A percentile compares a stretch with the other conserved stretches of the same genome.
Evolutionary conservation across 2,888 invertebrate genomes (phyloP).

Genomic region (Trachelus tabidus): DNA sequence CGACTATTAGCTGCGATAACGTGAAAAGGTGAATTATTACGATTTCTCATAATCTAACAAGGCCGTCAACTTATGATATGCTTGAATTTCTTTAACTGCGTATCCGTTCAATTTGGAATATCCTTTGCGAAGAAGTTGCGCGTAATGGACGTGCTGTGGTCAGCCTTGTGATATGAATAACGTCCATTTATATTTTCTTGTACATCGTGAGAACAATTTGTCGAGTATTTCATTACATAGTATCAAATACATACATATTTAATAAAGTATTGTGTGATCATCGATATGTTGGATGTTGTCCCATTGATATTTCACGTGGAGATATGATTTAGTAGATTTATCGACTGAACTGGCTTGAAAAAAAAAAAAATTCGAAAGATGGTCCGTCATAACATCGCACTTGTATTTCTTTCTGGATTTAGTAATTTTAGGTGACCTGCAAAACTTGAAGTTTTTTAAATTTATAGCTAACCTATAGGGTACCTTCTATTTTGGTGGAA

Average conservation of each 20-base stretch:
- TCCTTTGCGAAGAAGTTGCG: not conserved
- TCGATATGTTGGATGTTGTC: not conserved
- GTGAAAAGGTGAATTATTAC: slow-evolving; percentile 24
- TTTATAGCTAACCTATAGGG: not conserved
- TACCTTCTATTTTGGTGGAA: not conserved
- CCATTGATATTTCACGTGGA: not conserved
- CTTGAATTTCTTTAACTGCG: not conserved
- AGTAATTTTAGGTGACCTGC: not conserved
- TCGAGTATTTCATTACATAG: not conserved
- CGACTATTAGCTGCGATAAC: slow-evolving; percentile 7
- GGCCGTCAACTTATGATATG: not conserved
- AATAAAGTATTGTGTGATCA: not conserved
- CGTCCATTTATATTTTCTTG: not conserved
- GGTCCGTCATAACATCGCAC: not conserved
- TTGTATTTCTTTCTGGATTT: not conserved
- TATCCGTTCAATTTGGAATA: not conserved
- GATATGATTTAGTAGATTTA: not conserved
- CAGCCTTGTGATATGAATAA: not conserved
- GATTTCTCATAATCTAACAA: not conserved
- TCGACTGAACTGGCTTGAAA: not conserved
- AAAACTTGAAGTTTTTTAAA: not conserved
- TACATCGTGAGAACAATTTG: not conserved
- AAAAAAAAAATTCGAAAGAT: not conserved
- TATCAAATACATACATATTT: not conserved
- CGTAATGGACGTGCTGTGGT: not conserved